Evolutionary conservation across 2,113 vertebrate species (phyloP).

Genomic region (Pseudorectes ferrugineus): DNA sequence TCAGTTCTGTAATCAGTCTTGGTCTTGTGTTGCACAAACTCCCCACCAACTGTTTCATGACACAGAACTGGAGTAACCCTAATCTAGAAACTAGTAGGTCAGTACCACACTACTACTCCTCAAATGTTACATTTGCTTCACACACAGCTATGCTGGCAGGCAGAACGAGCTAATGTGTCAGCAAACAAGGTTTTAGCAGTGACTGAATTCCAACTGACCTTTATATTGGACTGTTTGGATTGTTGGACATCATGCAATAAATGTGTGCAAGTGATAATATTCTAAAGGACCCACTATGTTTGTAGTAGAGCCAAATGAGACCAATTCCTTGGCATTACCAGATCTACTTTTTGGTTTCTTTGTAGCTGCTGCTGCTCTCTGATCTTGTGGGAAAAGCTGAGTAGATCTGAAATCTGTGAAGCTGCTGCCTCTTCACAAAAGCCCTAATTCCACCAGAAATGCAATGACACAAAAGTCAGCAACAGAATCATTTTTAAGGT

Average conservation of each 20-base stretch:
- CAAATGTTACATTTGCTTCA: not conserved
- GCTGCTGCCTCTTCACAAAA: not conserved
- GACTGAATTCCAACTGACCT: not conserved
- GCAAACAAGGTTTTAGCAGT: not conserved
- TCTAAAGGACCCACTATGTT: not conserved
- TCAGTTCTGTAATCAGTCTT: conserved; percentile 71
- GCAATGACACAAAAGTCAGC: not conserved
- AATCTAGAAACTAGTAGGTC: not conserved
- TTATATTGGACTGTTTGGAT: not conserved
- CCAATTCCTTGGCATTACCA: not conserved
- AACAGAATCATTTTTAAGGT: not conserved
- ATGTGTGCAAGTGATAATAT: not conserved
- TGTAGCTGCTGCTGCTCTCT: not conserved
- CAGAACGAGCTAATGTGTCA: accelerated
- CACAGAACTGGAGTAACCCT: not conserved
- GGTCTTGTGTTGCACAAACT: conserved; percentile 75
- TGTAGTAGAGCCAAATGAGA: not conserved
- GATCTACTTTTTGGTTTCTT: not conserved
- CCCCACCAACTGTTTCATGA: conserved; percentile 50
- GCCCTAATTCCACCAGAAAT: not conserved
- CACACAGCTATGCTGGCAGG: not conserved
- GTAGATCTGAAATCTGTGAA: not conserved
- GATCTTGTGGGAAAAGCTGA: not conserved
- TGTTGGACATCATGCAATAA: not conserved
- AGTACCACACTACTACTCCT: not conserved